phyloP scores from a whole-genome alignment of 2,888 invertebrate genomes.

The Aromia moschata region DNA sequence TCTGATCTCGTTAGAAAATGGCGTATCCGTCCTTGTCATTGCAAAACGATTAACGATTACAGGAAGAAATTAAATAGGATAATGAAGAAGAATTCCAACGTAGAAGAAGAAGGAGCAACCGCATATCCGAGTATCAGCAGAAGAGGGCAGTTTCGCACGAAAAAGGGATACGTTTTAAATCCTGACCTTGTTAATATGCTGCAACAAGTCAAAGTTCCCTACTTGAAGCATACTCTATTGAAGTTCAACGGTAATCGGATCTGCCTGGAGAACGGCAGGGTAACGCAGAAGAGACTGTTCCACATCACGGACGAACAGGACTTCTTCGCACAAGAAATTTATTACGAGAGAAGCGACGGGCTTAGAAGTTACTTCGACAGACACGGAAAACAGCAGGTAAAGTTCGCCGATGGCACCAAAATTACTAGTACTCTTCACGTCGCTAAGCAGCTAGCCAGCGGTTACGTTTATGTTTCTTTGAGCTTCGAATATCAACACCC shows the following conservation, averaged over 20 bases:
- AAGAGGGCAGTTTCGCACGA: slow-evolving; percentile 38
- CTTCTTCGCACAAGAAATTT: slow-evolving; percentile 44
- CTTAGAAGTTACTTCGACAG: slow-evolving; percentile 42
- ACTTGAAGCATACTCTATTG: slow-evolving; percentile 40
- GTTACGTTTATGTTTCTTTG: slow-evolving; percentile 46
- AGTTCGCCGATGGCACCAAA: slow-evolving; percentile 47
- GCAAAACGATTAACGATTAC: slow-evolving; percentile 41
- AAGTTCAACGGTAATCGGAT: slow-evolving; percentile 45
- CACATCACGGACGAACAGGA: slow-evolving; percentile 43
- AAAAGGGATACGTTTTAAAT: slow-evolving; percentile 38
- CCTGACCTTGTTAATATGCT: slow-evolving; percentile 35
- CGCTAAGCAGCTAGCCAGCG: slow-evolving; percentile 43
- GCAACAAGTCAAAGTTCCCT: slow-evolving; percentile 42
- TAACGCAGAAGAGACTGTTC: slow-evolving; percentile 43
- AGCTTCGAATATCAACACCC: slow-evolving; percentile 47
- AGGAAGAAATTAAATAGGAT: slow-evolving; percentile 40
- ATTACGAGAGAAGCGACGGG: slow-evolving; percentile 49
- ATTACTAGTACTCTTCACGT: slow-evolving; percentile 39
- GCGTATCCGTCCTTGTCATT: slow-evolving; percentile 35
- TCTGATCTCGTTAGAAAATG: slow-evolving; percentile 28
- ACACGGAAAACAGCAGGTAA: slow-evolving; percentile 38
- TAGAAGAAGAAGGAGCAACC: slow-evolving; percentile 2
- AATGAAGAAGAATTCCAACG: slow-evolving; percentile 28
- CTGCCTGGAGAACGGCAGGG: slow-evolving; percentile 36
- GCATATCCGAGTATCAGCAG: slow-evolving; percentile 37